These are phyloP conservation scores for Pteropus rufus DNA, from an alignment of 2,797 vertebrate genomes.

Conservation along the genomic window DNA sequence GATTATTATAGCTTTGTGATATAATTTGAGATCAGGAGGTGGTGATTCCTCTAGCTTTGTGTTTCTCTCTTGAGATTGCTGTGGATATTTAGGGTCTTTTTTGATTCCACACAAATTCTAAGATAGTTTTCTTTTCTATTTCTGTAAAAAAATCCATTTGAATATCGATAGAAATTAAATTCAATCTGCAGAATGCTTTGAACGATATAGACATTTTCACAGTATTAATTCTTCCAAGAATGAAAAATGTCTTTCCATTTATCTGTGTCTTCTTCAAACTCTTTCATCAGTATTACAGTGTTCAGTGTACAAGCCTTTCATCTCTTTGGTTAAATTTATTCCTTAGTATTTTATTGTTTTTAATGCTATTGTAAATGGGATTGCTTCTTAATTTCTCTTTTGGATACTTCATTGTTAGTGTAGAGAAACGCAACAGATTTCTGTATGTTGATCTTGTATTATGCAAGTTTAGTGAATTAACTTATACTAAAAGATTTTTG, in stretches of 20 bases:
- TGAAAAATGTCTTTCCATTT: neutral
- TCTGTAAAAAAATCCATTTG: neutral
- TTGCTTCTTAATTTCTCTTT: neutral
- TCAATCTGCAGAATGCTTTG: neutral
- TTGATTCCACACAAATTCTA: neutral
- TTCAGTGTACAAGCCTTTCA: neutral
- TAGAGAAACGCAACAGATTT: neutral
- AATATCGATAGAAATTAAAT: neutral
- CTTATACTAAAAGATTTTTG: neutral
- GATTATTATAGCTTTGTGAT: neutral
- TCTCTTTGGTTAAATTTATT: neutral
- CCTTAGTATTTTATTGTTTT: neutral
- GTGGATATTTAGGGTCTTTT: neutral
- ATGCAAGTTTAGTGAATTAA: neutral
- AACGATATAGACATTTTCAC: neutral
- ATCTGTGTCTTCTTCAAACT: neutral
- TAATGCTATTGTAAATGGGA: neutral
- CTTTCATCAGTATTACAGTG: neutral
- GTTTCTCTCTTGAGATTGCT: neutral
- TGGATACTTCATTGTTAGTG: neutral
- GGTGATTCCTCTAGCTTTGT: neutral
- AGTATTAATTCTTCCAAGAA: neutral
- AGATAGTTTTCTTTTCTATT: too few species aligned
- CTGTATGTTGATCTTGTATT: neutral
- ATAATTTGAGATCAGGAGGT: neutral